Base-by-base conservation (phyloP, 30 jellyfish, hydroid and myxozoan species). In the Pseudorhiza aurosa region DNA sequence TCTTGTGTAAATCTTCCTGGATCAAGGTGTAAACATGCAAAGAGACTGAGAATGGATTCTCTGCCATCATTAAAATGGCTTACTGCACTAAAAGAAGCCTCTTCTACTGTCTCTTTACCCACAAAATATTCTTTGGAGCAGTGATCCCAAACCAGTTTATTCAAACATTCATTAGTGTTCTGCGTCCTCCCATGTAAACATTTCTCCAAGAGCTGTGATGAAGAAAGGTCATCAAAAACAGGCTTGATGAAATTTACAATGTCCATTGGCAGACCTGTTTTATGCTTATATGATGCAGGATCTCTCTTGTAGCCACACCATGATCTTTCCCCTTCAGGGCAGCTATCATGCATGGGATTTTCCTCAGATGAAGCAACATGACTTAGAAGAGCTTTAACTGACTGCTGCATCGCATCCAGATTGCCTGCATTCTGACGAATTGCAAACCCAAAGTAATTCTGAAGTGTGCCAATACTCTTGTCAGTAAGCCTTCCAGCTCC, bases 221-320 rank as follows among this genome's bases (percentile, higher is more conserved):
- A 58, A 30, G 72, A 58, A 58, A 0, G 72, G 45, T 26, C 42
- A 30, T 12, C 72, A 58, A 58, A 0, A 9, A 21, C n/a, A 17
- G 24, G 24, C 14, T 53, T 8, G 14, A 12, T 19, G 32, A 24
- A 18, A 18, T 18, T 5, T 8, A 7, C 22, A 18, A 53, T 24
- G 26, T 18, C 68, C 8, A 8, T 24, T 53, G 68, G 68, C 10
- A 53, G 68, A 24, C 68, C 68, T 53, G 8, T 53, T 24, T 18
- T 53, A 21, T 53, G 68, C 68, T 18, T 53, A 18, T 53, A 53
- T 15, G 26, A 15, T 18, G 14, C 72, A 58, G 45, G 72, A 29
- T 21, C 72, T 21, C n/a, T 58, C 72, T 58, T 26, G 72, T 24
- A 58, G 22, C 72, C 72, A 58, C 72, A 58, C 72, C 72, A 58